phyloP scores from a whole-genome alignment of 2,113 vertebrate genomes.

The Anoura caudifer region DNA sequence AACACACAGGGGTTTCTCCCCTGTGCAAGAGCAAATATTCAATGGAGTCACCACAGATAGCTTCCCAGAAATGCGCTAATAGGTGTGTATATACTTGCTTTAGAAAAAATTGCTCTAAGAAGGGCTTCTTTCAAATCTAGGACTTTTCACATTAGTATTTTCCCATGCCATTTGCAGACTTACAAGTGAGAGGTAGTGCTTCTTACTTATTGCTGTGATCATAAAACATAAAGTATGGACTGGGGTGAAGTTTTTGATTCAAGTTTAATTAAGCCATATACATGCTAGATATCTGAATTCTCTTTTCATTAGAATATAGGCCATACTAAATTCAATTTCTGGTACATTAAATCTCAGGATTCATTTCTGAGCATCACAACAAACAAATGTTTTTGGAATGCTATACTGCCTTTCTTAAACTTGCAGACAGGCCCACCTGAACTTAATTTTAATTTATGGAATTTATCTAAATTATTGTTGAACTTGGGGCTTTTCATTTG shows the following conservation, averaged over 20 bases:
- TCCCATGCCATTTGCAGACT: not conserved
- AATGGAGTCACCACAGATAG: not conserved
- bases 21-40: not conserved
- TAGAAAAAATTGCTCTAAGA: not conserved
- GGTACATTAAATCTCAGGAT: not conserved
- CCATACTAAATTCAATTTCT: not conserved
- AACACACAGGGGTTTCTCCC: not conserved
- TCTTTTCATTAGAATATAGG: not conserved
- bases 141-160: not conserved
- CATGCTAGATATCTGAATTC: not conserved
- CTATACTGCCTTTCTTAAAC: not conserved
- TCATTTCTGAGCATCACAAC: not conserved
- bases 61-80: not conserved
- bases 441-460: not conserved
- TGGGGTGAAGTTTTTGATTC: not conserved
- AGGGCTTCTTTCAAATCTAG: not conserved
- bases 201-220: not conserved
- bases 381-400: not conserved
- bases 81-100: not conserved
- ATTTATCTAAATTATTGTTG: not conserved
- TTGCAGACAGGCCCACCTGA: not conserved
- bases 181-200: not conserved
- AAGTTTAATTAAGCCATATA: not conserved
- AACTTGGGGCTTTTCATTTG: not conserved
- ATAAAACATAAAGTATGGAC: not conserved